phyloP scores from a whole-genome alignment of 2,113 vertebrate species.

The Globicephala melas region DNA sequence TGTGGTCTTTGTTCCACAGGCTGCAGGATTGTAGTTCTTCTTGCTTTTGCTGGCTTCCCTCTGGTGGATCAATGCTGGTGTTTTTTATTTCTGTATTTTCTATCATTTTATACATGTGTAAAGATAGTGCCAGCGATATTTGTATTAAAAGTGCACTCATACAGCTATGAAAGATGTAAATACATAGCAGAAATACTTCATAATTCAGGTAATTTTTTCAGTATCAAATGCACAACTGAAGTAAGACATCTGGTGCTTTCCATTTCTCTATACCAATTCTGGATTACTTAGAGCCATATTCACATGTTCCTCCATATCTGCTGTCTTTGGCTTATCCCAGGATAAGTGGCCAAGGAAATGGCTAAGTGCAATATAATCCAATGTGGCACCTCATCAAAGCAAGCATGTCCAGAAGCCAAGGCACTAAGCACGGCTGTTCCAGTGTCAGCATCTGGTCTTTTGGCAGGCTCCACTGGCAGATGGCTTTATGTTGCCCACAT shows the following conservation, averaged over 20 bases:
- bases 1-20: too few species aligned
- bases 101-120: background rate
- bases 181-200: background rate
- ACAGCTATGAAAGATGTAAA: background rate
- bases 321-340: background rate
- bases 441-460: conserved; percentile 44
- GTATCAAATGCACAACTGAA: background rate
- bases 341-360: background rate
- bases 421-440: background rate
- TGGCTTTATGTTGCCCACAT: background rate
- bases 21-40: too few species aligned
- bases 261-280: background rate
- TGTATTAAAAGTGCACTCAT: background rate
- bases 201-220: background rate
- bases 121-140: background rate
- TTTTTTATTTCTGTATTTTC: background rate
- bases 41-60: too few species aligned
- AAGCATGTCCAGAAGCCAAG: conserved; percentile 46
- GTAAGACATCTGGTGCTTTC: background rate
- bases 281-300: background rate
- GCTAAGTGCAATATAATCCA: background rate
- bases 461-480: conserved; percentile 37
- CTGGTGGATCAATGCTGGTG: background rate
- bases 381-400: conserved; percentile 40
- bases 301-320: background rate